Evolutionary conservation across 2,888 invertebrate genomes (phyloP), one percentile per base, ranked within the genome.

Genomic region (Tinea pellionella): DNA sequence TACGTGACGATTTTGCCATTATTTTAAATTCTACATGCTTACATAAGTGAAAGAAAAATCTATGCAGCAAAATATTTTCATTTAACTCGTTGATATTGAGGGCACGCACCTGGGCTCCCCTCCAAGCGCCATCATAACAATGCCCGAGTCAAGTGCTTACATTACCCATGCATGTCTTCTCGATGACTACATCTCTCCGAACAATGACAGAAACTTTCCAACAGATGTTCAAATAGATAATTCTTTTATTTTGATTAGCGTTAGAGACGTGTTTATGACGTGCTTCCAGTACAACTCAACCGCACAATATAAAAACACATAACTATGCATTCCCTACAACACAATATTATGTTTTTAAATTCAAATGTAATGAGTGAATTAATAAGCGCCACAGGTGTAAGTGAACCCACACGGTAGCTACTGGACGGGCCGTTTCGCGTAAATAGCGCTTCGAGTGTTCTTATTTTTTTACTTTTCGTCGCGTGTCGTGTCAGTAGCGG

Each of bases 381-480:
- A 6, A 37, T 37, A 37, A 37, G 37, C 37, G 37, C 37, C 37
- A 37, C 37, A 47, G 47, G 16, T 47, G 13, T n/a, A 47, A 16
- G 47, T 41, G n/a, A 29, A 13, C 19, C 43, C 41, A 42, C 19
- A 59, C 59, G 30, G 59, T 59, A 47, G 82, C 85, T 84, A 83
- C 84, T 73, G 83, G 71, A 70, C 59, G 59, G 47, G 78, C 85
- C 84, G 85, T 85, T 86, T 85, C 85, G 84, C 84, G 82, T 77
- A 74, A 29, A 59, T 29, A 47, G 37, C 42, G 59, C 24, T 42
- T 47, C 51, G 9, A 61, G 61, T 61, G 63, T 62, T 62, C 62
- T 63, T 61, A 61, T 74, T 75, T 73, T 68, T 69, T 64, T 32
- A 71, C 73, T 83, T 83, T 86, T 83, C 80, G 82, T 84, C 84